A percentile compares a stretch with the other conserved stretches of the same genome.
phyloP scores from a whole-genome alignment of 2,113 vertebrate genomes.

The Dicerorhinus sumatrensis region DNA sequence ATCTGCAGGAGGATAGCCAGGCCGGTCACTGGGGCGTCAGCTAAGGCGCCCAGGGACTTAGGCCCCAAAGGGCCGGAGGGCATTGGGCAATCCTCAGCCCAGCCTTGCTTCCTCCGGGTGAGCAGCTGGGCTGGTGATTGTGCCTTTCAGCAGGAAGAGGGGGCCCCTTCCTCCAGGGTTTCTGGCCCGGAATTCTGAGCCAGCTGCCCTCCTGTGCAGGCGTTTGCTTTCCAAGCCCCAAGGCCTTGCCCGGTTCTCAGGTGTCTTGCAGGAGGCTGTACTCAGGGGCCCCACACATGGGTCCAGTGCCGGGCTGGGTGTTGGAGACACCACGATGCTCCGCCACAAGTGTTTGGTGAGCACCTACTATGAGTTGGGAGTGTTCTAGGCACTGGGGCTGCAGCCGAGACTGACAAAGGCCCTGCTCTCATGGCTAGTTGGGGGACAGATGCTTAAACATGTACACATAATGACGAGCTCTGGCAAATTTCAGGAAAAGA shows the following conservation, averaged over 20 bases:
- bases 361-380: not conserved
- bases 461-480: not conserved
- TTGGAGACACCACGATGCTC: fast-evolving
- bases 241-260: not conserved
- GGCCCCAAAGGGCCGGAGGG: not conserved
- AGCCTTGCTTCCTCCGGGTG: fast-evolving
- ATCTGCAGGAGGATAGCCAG: not conserved
- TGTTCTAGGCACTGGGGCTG: not conserved
- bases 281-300: not conserved
- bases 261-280: not conserved
- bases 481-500: not conserved
- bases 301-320: not conserved
- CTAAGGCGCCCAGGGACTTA: not conserved
- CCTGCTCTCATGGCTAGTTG: not conserved
- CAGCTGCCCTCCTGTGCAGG: fast-evolving
- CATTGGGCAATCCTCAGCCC: not conserved
- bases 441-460: not conserved
- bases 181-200: not conserved
- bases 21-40: not conserved
- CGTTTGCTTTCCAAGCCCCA: not conserved
- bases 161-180: not conserved
- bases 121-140: not conserved
- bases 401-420: not conserved
- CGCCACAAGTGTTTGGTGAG: not conserved
- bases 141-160: not conserved